These are phyloP conservation scores for Stegastes partitus DNA, from an alignment of 2,113 vertebrate species.

Conservation along the genomic window DNA sequence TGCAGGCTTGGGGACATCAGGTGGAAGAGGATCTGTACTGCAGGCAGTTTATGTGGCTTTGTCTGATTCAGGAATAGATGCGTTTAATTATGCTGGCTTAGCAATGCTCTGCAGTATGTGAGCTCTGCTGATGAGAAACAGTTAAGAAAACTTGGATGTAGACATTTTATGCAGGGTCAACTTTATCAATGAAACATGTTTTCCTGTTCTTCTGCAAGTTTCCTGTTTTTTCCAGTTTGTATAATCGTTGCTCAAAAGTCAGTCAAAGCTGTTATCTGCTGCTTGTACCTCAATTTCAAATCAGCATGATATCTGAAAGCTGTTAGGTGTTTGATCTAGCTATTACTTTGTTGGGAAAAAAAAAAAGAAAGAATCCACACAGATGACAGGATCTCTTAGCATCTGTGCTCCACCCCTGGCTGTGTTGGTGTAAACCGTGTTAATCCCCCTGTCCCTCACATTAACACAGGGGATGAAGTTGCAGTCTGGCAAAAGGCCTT, in stretches of 20 bases:
- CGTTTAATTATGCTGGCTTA: neutral
- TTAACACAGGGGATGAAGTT: conserved; percentile 14
- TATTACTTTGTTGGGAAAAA: neutral
- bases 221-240: no score
- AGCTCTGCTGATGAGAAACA: no score
- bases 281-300: neutral
- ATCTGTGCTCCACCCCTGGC: neutral
- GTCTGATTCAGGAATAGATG: neutral
- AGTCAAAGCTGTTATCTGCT: no score
- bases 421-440: conserved; percentile 5
- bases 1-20: conserved; percentile 37
- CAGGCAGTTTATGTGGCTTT: neutral
- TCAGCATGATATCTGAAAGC: neutral
- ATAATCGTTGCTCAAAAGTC: no score
- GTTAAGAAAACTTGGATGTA: no score
- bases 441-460: conserved; percentile 25
- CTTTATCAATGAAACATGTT: no score
- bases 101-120: no score
- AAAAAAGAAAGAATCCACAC: neutral
- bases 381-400: neutral
- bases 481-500: neutral
- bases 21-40: conserved; percentile 31
- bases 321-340: neutral
- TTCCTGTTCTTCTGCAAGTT: no score
- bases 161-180: no score